These are phyloP conservation scores for Blennius ocellaris DNA, from an alignment of 2,113 vertebrate genomes.

Conservation along the genomic window DNA sequence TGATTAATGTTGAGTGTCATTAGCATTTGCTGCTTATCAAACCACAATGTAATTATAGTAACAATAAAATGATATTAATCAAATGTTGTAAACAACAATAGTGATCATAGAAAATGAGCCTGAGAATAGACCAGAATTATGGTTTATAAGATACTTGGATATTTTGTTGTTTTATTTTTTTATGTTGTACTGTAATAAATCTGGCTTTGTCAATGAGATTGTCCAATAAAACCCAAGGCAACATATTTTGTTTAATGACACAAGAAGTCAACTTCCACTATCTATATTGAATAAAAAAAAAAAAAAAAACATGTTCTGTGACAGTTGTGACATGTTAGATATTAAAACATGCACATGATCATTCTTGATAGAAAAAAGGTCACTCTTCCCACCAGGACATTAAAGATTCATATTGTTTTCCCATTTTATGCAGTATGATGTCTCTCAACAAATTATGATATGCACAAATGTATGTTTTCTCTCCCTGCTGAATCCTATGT, in stretches of 20 bases:
- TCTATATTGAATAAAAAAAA: not conserved
- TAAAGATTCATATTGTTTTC: slow-evolving; percentile 67
- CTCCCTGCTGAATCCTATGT: slow-evolving; percentile 61
- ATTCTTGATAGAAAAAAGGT: slow-evolving; percentile 45
- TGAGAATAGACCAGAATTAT: not conserved
- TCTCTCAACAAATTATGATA: slow-evolving; percentile 61
- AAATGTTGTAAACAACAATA: not conserved
- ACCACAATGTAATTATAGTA: not conserved
- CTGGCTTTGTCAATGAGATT: not conserved
- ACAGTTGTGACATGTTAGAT: not conserved
- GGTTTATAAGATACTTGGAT: not conserved
- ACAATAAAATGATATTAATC: not conserved
- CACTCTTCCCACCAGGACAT: slow-evolving; percentile 36
- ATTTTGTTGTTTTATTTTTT: not conserved
- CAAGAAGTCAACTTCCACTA: not conserved
- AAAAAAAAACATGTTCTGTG: slow-evolving; percentile 6
- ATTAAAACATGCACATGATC: slow-evolving; percentile 14
- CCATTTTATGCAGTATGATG: slow-evolving; percentile 49
- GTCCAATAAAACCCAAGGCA: not conserved
- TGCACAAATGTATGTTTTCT: slow-evolving; percentile 63
- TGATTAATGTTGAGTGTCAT: slow-evolving; percentile 33
- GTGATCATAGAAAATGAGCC: too few species aligned
- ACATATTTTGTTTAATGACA: not conserved
- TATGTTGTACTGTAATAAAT: not conserved
- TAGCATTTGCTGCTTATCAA: slow-evolving; percentile 4